phyloP scores from a whole-genome alignment of 2,888 invertebrate genomes.

The Arrhopalites spinosus region DNA sequence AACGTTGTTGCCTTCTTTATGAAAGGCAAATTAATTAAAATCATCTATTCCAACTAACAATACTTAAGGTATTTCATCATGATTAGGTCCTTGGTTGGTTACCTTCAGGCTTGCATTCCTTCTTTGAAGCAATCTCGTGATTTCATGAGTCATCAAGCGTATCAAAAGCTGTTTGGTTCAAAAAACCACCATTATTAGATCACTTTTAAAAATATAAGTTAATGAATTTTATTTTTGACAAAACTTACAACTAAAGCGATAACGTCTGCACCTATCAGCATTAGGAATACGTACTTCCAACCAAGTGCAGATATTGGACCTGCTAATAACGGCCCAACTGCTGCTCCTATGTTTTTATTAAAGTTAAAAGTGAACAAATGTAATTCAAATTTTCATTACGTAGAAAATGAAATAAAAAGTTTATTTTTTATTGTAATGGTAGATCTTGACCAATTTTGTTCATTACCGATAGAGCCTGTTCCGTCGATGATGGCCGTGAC shows the following conservation, averaged over 20 bases:
- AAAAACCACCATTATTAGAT: not conserved
- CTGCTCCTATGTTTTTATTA: constrained; percentile 71
- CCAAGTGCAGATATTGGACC: constrained; percentile 75
- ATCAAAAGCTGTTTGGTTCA: constrained; percentile 59
- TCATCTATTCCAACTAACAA: constrained; percentile 6
- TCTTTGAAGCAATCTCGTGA: constrained; percentile 51
- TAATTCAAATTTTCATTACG: no score
- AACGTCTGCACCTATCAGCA: constrained; percentile 83
- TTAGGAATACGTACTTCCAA: constrained; percentile 87
- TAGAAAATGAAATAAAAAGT: no score
- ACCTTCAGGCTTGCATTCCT: constrained; percentile 45
- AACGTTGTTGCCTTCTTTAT: no score
- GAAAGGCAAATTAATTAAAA: no score
- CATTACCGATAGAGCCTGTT: constrained; percentile 84
- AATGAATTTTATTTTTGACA: not conserved
- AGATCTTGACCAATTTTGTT: no score
- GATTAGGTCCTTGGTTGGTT: constrained; percentile 33
- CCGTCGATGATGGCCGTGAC: constrained; percentile 98
- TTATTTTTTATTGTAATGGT: no score
- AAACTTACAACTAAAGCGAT: constrained; percentile 71
- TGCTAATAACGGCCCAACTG: constrained; percentile 87
- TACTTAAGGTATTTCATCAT: constrained; percentile 34
- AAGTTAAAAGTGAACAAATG: no score
- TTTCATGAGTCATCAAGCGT: constrained; percentile 61
- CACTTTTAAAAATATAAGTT: not conserved